Base-by-base conservation (phyloP, 2,113 vertebrate species). In the Odocoileus virginianus region DNA sequence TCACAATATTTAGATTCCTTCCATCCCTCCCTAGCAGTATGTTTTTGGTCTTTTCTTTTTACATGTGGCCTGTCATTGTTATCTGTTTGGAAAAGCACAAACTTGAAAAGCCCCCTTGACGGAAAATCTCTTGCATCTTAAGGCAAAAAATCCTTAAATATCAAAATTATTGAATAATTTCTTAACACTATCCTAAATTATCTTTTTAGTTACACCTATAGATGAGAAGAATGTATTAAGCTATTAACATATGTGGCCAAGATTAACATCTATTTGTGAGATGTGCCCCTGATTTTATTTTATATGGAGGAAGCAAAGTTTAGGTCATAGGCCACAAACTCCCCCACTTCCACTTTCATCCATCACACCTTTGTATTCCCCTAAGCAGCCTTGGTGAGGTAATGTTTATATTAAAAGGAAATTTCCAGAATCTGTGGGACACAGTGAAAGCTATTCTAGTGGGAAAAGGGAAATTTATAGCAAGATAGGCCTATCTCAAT, bases 61-160 rank as follows among this genome's bases (percentile, higher is more conserved):
- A 50, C 27, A 57, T 33, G 19, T n/a, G 47, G 11, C 23, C n/a
- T 87, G 28, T 79, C 43, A 21, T 19, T 91, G 4, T 96, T 83
- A 64, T 2, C 0, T 78, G 57, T 96, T 67, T 79, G 47, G n/a
- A 84, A 95, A 94, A 90, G n/a, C 10, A 52, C 71, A 60, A 79
- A 87, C 43, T 87, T 83, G 81, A 94, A 93, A 36, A 87, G 11
- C 15, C 23, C 45, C 3, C 5, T 74, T 40, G 27, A 89, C 2
- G 74, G 57, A 92, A 93, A 94, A 78, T 57, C 57, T 71, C 47
- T 64, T 61, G 36, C n/a, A 89, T 55, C 43, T 92, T 93, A 90
- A 93, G 89, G 36, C n/a, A 92, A 92, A 96, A 40, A 84, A n/a
- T n/a, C 40, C 30, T 87, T 84, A 45, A 87, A 94, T 88, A 30